Percentiles rank a stretch among this genome's conserved stretches.
Conservation (phyloP, 1,140 invertebrate genomes). For the Ylistrum balloti region DNA sequence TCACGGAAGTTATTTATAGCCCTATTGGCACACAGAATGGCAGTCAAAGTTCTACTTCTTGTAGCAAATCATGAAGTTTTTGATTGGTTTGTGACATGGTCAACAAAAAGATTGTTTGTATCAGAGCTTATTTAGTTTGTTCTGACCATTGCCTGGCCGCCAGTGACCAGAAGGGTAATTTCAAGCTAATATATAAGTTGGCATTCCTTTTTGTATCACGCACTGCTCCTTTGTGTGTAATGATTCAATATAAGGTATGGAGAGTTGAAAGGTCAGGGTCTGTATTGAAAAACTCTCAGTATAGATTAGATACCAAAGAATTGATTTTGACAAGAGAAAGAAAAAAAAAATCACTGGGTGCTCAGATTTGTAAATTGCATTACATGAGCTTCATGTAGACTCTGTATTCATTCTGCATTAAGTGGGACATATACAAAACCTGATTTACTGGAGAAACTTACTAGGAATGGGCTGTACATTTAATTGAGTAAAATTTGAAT, state of each 20-base stretch:
- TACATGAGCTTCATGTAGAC: background rate
- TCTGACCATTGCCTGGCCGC: background rate
- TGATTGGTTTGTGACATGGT: too few species aligned
- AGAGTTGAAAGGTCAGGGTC: background rate
- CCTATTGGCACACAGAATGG: too few species aligned
- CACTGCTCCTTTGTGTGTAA: background rate
- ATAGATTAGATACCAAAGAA: background rate
- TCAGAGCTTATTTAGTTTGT: too few species aligned
- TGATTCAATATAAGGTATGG: background rate
- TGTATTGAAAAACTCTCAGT: background rate
- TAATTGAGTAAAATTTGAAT: too few species aligned
- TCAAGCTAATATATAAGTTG: background rate
- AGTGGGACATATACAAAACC: too few species aligned
- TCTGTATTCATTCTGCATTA: too few species aligned
- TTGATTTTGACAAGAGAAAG: slow-evolving; percentile 26
- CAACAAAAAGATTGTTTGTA: too few species aligned
- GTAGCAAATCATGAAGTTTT: too few species aligned
- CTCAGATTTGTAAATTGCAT: background rate
- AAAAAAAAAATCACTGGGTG: background rate
- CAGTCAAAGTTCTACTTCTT: too few species aligned
- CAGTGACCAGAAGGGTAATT: background rate
- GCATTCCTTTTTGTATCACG: background rate
- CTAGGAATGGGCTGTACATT: too few species aligned
- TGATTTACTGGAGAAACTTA: too few species aligned
- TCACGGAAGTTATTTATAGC: too few species aligned